These are phyloP conservation scores for Helogale parvula DNA, from an alignment of 2,113 vertebrate genomes.

Conservation along the genomic window DNA sequence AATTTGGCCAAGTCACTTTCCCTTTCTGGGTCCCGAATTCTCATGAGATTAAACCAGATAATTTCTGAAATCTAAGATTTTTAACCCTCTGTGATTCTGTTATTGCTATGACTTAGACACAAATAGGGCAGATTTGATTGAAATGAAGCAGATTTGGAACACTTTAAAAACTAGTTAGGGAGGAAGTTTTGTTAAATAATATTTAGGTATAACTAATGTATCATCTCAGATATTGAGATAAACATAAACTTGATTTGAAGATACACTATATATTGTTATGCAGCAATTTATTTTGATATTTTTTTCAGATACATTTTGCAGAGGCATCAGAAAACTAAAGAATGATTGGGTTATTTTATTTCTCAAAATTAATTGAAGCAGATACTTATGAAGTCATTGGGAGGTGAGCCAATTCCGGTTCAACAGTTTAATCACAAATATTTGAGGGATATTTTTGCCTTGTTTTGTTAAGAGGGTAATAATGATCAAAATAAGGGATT, in stretches of 20 bases:
- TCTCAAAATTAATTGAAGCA: constrained; percentile 80
- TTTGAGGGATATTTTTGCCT: constrained; percentile 78
- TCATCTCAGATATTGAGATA: constrained; percentile 57
- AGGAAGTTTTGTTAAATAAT: constrained; percentile 52
- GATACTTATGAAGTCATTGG: constrained; percentile 81
- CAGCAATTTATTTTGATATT: constrained; percentile 80
- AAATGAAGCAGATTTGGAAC: constrained; percentile 46
- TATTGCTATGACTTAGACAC: constrained; percentile 46
- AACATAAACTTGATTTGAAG: constrained; percentile 72
- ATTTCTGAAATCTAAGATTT: constrained; percentile 37
- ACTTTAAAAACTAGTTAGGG: constrained; percentile 43
- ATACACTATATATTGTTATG: constrained; percentile 71
- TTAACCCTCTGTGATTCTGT: constrained; percentile 48
- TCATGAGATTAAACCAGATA: constrained; percentile 38
- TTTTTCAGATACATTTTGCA: constrained; percentile 82
- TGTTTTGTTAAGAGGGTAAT: constrained; percentile 66
- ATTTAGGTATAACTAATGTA: constrained; percentile 43
- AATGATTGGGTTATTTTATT: constrained; percentile 82
- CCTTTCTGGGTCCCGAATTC: constrained; percentile 11
- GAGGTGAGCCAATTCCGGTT: constrained; percentile 80
- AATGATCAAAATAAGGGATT: constrained; percentile 55
- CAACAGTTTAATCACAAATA: constrained; percentile 78
- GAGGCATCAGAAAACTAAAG: constrained; percentile 80
- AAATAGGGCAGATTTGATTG: constrained; percentile 42
- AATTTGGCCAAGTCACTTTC: constrained; percentile 19